Conservation (phyloP, 2,113 vertebrate species). For the Pongo pygmaeus region DNA sequence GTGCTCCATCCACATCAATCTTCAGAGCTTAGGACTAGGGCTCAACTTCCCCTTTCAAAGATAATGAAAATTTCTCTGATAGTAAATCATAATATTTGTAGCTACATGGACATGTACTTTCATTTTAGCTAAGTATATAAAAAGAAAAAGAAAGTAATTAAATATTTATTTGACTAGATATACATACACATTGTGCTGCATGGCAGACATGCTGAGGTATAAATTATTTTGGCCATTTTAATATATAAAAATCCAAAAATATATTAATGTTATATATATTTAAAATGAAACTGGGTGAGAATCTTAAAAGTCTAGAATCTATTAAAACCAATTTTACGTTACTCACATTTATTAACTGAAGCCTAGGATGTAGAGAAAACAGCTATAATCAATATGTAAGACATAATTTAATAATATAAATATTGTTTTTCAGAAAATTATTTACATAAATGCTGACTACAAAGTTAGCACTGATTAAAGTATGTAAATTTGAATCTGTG, state of each 20-base stretch:
- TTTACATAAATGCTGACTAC: not conserved
- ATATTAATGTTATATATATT: not conserved
- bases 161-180: not conserved
- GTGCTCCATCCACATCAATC: not conserved
- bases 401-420: not conserved
- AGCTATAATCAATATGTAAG: not conserved
- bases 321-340: not conserved
- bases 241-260: not conserved
- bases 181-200: not conserved
- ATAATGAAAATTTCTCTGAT: not conserved
- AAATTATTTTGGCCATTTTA: not conserved
- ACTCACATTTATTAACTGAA: not conserved
- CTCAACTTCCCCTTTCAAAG: not conserved
- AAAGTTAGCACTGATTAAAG: not conserved
- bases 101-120: not conserved
- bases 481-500: not conserved
- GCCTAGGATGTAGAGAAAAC: not conserved
- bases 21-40: not conserved
- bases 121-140: not conserved
- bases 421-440: not conserved
- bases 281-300: not conserved
- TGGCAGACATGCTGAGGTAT: too few relatives aligned
- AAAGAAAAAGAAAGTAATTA: not conserved
- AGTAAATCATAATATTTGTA: not conserved
- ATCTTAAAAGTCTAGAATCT: not conserved